phyloP scores from a whole-genome alignment of 2,797 vertebrate genomes.

The Anguilla megastoma region DNA sequence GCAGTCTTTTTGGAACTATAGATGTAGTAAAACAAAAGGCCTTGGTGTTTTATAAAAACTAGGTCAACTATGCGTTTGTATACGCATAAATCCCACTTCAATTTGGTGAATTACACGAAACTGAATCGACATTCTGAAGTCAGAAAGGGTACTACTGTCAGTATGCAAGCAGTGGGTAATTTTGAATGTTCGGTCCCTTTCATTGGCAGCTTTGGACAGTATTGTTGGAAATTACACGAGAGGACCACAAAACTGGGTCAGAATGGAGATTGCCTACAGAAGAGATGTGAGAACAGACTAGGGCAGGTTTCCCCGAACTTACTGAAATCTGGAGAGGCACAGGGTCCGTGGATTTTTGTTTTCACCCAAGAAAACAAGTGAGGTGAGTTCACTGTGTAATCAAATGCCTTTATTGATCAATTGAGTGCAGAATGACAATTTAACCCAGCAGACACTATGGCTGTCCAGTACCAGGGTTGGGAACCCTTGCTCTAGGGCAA shows the following conservation, averaged over 20 bases:
- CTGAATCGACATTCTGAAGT: neutral
- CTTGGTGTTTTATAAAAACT: neutral
- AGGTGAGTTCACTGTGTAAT: neutral
- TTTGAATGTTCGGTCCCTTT: neutral
- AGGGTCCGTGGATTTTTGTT: neutral
- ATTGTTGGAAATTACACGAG: neutral
- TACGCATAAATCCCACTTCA: neutral
- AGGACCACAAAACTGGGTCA: neutral
- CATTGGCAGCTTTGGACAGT: neutral
- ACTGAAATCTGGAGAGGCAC: neutral
- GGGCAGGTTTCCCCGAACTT: neutral
- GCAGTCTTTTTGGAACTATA: neutral
- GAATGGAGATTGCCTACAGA: neutral
- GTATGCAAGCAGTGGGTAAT: neutral
- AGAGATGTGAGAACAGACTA: neutral
- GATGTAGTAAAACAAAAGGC: neutral
- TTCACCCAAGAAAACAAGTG: neutral
- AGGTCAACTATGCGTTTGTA: neutral
- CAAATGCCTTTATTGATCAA: neutral
- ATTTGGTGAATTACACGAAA: neutral
- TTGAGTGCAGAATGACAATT: neutral
- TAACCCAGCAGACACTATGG: no score
- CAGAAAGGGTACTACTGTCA: neutral
- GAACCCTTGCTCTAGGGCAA: neutral
- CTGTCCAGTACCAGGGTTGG: neutral